Evolutionary conservation across 1,140 invertebrate genomes (phyloP), one percentile per base, ranked within the genome.

Genomic region (Solenopsis invicta): DNA sequence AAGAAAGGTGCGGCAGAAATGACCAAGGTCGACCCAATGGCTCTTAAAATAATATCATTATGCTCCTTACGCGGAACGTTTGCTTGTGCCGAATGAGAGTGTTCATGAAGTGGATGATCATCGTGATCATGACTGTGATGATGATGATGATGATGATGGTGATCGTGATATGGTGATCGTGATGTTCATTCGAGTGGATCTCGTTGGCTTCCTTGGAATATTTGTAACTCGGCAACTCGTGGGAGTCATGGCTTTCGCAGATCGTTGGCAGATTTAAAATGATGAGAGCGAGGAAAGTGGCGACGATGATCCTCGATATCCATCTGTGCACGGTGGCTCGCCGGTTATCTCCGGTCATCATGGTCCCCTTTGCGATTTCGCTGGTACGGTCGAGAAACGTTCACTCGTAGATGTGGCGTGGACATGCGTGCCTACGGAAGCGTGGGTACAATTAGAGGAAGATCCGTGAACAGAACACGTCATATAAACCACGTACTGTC

Each of bases 1-100:
- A 99, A 96, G 93, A 99, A 99, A 1, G 99, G 99, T 16, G 98
- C 98, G 67, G 98, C 96, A 94, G 99, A 99, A 90, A 99, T 99
- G 56, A 99, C 95, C 12, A 99, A 92, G 0, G 99, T 99, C 1
- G 99, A 98, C 12, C 97, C 96, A 92, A 99, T 96, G 4, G 98
- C 98, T 94, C 98, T 96, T n/a, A 98, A 85, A 96, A 98, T 98
- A 54, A 98, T 95, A 77, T 96, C 95, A 29, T 92, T 93, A 85
- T 94, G 94, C 86, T 96, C 93, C n/a, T 91, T 56, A 0, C 87
- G 80, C 9, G 10, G 8, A 21, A 21, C 12, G 9, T 37, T 37
- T 34, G 48, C 0, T 12, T 29, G 64, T 16, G 48, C 6, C 62
- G 80, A 37, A 0, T 76, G 21, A 54, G 74, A 2, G 52, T 71